These are phyloP conservation scores for Bombus breviceps DNA, from an alignment of 1,140 invertebrate genomes.

Conservation along the genomic window DNA sequence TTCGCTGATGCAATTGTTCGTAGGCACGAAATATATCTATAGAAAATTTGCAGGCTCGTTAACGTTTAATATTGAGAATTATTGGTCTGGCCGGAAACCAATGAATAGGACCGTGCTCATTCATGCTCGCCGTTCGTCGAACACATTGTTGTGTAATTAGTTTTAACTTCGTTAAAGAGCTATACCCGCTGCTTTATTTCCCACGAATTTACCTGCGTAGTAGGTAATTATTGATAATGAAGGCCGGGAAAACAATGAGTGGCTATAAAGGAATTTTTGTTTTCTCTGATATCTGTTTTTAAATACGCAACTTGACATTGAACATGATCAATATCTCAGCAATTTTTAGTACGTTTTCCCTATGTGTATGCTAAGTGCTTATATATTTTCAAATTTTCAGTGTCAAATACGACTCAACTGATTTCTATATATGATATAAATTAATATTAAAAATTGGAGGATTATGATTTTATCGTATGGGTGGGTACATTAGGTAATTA, in stretches of 20 bases:
- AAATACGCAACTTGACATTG: background rate
- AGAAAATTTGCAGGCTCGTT: conserved; percentile 26
- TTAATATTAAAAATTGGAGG: background rate
- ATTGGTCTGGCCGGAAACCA: background rate
- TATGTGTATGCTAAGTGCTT: background rate
- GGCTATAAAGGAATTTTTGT: background rate
- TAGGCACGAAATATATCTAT: background rate
- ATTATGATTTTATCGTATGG: no score
- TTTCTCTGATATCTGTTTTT: background rate
- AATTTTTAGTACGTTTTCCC: background rate
- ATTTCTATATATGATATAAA: no score
- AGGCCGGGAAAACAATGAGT: background rate
- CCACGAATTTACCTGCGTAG: background rate
- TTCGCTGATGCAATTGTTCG: conserved; percentile 2
- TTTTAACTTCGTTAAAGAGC: conserved; percentile 6
- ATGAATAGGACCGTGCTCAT: background rate
- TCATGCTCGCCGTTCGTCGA: background rate
- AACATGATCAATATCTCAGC: background rate
- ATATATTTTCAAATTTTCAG: background rate
- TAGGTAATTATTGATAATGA: conserved; percentile 12
- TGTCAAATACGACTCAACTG: no score
- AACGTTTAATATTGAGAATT: conserved; percentile 33
- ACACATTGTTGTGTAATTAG: conserved; percentile 11
- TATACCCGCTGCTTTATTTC: conserved; percentile 1
- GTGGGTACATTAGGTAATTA: background rate